Evolutionary conservation across 2,888 invertebrate species (phyloP).

Genomic region (Amphimallon solstitiale): DNA sequence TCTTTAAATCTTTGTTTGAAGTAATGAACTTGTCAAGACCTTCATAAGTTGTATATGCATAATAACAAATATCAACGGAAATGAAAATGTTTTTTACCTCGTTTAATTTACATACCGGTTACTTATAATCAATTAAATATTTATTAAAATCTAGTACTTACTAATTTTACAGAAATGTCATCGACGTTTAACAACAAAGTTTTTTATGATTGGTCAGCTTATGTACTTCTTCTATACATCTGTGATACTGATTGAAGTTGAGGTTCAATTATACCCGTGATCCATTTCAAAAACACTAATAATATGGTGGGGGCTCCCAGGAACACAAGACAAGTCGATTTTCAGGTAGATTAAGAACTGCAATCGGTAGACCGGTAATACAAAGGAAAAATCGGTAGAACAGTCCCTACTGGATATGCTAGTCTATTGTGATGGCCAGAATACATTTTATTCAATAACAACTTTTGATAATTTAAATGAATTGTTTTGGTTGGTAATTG

Average conservation of each 20-base stretch:
- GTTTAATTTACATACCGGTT: background rate
- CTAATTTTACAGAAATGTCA: background rate
- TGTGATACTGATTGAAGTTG: conserved; percentile 12
- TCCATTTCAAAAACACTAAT: conserved; percentile 7
- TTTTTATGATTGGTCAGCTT: background rate
- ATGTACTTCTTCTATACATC: conserved; percentile 24
- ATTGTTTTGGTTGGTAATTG: too few species aligned
- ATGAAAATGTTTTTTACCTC: background rate
- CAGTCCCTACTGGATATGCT: too few species aligned
- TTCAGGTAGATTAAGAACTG: too few species aligned
- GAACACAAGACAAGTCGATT: conserved; percentile 1
- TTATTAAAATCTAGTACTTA: conserved; percentile 6
- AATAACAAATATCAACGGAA: too few species aligned
- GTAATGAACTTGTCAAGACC: background rate
- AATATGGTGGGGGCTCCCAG: conserved; percentile 3
- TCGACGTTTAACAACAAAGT: background rate
- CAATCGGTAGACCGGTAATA: too few species aligned
- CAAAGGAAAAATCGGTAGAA: too few species aligned
- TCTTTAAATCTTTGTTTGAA: conserved; percentile 1
- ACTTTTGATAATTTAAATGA: too few species aligned
- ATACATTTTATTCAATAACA: too few species aligned
- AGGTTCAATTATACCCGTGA: conserved; percentile 21
- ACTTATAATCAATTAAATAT: background rate
- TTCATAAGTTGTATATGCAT: too few species aligned
- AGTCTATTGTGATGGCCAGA: too few species aligned